These are phyloP conservation scores for Aplochiton taeniatus DNA, from an alignment of 2,797 vertebrate genomes.

Conservation along the genomic window DNA sequence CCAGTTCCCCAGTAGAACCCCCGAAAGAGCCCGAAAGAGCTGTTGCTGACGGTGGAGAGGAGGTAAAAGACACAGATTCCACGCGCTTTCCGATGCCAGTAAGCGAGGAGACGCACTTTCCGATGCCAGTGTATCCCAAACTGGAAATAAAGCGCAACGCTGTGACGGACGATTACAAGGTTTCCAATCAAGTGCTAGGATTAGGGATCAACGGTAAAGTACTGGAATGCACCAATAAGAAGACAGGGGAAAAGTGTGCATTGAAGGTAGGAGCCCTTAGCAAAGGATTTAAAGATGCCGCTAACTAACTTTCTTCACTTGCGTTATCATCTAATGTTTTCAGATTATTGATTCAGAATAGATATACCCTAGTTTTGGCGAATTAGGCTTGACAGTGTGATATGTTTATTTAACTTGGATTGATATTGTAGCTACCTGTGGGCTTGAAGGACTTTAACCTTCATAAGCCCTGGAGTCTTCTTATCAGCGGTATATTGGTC, in stretches of 20 bases:
- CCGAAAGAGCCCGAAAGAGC: slow-evolving; percentile 3
- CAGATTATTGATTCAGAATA: too few relatives aligned
- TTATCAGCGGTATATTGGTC: slow-evolving; percentile 13
- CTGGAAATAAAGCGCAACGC: slow-evolving; percentile 90
- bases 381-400: too few relatives aligned
- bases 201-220: slow-evolving; percentile 98
- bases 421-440: background rate
- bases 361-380: too few relatives aligned
- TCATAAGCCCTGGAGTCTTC: slow-evolving; percentile 8
- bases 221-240: slow-evolving; percentile 89
- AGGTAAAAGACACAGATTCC: slow-evolving; percentile 39
- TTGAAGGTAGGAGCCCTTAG: slow-evolving; percentile 82
- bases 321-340: too few relatives aligned
- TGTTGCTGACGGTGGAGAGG: slow-evolving; percentile 12
- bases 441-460: slow-evolving; percentile 18
- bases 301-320: too few relatives aligned
- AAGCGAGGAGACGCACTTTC: slow-evolving; percentile 43
- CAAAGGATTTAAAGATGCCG: too few relatives aligned
- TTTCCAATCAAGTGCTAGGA: slow-evolving; percentile 92
- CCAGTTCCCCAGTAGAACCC: slow-evolving; percentile 36
- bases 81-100: slow-evolving; percentile 65
- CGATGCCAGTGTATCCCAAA: slow-evolving; percentile 71
- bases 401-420: too few relatives aligned
- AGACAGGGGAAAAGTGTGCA: slow-evolving; percentile 90
- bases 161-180: slow-evolving; percentile 94